A percentile compares a stretch with the other conserved stretches of the same genome.
Conservation (phyloP, 2,797 vertebrate genomes). For the Scleropages formosus region DNA sequence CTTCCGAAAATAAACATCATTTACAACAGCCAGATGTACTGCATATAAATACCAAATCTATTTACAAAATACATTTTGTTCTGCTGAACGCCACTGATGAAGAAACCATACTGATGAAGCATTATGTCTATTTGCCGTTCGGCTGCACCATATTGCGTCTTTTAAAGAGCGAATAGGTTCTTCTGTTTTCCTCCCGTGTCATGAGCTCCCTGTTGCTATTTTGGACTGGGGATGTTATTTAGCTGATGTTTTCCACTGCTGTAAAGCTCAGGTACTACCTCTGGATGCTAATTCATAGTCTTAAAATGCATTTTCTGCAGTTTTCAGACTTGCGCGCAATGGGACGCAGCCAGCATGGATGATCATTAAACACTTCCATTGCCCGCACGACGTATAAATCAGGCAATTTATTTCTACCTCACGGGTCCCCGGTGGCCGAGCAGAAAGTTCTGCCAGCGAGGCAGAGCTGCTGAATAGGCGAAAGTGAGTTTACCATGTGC, state of each 20-base stretch:
- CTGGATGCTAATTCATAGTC: conserved; percentile 16
- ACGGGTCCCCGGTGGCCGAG: conserved; percentile 61
- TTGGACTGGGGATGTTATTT: conserved; percentile 13
- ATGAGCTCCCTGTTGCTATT: not conserved
- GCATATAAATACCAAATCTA: too few relatives aligned
- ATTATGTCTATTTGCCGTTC: not conserved
- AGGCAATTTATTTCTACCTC: conserved; percentile 64
- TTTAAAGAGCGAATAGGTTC: not conserved
- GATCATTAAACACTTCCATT: conserved; percentile 64
- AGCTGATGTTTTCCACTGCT: conserved; percentile 7
- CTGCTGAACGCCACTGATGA: not conserved
- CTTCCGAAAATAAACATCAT: too few relatives aligned
- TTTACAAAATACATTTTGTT: too few relatives aligned
- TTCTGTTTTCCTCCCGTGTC: not conserved
- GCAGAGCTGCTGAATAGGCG: conserved; percentile 56
- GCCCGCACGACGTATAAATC: conserved; percentile 67
- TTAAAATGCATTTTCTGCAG: conserved; percentile 22
- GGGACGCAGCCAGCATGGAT: conserved; percentile 54
- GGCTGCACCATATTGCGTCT: not conserved
- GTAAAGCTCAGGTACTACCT: conserved; percentile 7
- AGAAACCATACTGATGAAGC: too few relatives aligned
- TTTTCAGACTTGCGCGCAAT: conserved; percentile 26
- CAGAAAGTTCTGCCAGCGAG: conserved; percentile 62
- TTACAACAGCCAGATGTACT: too few relatives aligned
- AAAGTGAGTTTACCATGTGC: conserved; percentile 52